Evolutionary conservation across 2,888 invertebrate genomes (phyloP).

Genomic region (Apamea anceps): DNA sequence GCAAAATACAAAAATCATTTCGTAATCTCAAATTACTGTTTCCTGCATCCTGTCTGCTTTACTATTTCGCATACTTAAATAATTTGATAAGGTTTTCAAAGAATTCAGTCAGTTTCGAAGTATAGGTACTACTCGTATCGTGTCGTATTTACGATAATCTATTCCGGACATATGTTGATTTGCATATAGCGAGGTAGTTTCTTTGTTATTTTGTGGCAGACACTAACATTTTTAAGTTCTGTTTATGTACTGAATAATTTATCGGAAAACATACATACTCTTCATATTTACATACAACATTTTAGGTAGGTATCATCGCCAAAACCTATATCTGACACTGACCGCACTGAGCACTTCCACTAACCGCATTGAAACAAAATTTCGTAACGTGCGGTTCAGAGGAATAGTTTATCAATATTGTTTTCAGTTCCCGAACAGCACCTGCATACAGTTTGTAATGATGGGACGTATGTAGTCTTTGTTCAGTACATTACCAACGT

Average conservation of each 20-base stretch:
- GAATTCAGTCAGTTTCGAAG: conserved; percentile 16
- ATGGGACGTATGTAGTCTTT: no score
- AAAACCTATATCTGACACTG: no score
- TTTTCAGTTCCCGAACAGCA: no score
- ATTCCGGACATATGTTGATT: conserved; percentile 1
- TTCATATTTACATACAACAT: neutral
- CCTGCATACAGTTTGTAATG: no score
- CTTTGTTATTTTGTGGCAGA: conserved; percentile 19
- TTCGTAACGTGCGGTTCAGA: no score
- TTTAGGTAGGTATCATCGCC: neutral
- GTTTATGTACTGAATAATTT: neutral
- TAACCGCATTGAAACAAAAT: no score
- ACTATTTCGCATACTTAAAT: conserved; percentile 6
- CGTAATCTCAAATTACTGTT: conserved; percentile 14
- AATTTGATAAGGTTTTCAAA: conserved; percentile 33
- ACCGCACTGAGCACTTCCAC: no score
- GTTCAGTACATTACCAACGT: no score
- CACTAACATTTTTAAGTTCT: conserved; percentile 3
- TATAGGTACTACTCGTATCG: neutral
- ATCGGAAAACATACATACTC: neutral
- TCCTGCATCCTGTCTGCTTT: conserved; percentile 28
- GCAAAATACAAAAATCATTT: neutral
- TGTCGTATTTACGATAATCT: conserved; percentile 23
- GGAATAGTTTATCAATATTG: no score
- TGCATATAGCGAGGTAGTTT: conserved; percentile 1